Percentiles rank a stretch among this genome's conserved stretches.
phyloP scores from a whole-genome alignment of 2,797 vertebrate species.

The Lerista edwardsae region DNA sequence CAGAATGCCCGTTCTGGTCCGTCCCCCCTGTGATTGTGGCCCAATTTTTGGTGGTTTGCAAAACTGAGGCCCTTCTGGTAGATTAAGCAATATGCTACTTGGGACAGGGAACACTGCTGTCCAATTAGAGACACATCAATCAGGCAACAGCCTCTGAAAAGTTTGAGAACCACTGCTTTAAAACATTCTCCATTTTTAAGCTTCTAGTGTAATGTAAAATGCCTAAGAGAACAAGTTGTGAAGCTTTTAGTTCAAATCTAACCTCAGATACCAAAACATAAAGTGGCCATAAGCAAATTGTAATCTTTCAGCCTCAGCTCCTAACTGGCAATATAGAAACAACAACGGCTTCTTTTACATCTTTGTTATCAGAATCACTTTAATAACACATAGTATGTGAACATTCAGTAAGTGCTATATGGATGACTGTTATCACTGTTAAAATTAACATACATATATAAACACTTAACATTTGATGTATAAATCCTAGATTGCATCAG shows the following conservation, averaged over 20 bases:
- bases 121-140: too few species aligned
- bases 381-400: neutral
- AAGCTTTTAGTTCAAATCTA: neutral
- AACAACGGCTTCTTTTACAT: neutral
- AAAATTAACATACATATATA: neutral
- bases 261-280: neutral
- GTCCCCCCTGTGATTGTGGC: too few species aligned
- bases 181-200: neutral
- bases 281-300: neutral
- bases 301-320: neutral
- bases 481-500: constrained; percentile 6
- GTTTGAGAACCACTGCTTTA: neutral
- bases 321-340: neutral
- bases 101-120: too few species aligned
- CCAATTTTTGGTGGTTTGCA: too few species aligned
- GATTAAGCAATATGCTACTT: too few species aligned
- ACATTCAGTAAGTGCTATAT: neutral
- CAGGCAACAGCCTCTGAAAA: too few species aligned
- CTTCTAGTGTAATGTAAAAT: neutral
- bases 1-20: too few species aligned
- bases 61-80: too few species aligned
- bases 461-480: neutral
- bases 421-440: neutral
- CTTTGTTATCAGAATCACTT: too few species aligned
- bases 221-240: neutral